Conservation (phyloP, 2,113 vertebrate genomes). For the Engraulis encrasicolus region DNA sequence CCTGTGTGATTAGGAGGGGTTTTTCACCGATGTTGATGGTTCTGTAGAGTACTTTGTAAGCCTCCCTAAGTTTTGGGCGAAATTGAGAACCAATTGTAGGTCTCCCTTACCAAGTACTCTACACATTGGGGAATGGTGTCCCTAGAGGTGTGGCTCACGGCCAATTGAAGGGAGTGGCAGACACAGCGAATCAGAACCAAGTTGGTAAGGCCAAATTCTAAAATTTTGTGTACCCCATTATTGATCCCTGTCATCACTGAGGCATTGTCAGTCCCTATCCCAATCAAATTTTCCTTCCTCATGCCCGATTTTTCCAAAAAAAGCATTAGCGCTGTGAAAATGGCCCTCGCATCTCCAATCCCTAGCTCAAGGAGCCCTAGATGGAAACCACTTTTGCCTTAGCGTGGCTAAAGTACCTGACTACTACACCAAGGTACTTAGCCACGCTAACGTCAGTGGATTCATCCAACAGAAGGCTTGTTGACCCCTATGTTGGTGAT, state of each 20-base stretch:
- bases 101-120: conserved; percentile 36
- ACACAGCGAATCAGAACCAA: conserved; percentile 7
- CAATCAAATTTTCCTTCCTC: conserved; percentile 22
- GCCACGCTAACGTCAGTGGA: no score
- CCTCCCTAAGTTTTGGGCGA: no score
- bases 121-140: conserved; percentile 29
- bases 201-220: conserved; percentile 15
- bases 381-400: conserved; percentile 40
- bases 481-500: background rate
- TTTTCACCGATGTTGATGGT: conserved; percentile 40
- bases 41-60: conserved; percentile 34
- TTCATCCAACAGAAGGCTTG: conserved; percentile 27
- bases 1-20: conserved; percentile 34
- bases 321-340: conserved; percentile 5
- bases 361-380: conserved; percentile 49
- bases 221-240: background rate
- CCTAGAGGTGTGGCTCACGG: conserved; percentile 29
- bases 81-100: no score
- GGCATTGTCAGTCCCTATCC: conserved; percentile 32
- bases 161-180: conserved; percentile 22
- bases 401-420: conserved; percentile 41
- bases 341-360: conserved; percentile 41
- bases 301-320: conserved; percentile 20
- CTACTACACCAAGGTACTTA: conserved; percentile 39
- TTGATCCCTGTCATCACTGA: conserved; percentile 17